Percentiles rank a stretch among this genome's conserved stretches.
Evolutionary conservation across 2,113 vertebrate species (phyloP).

Genomic region (Galeopterus variegatus): DNA sequence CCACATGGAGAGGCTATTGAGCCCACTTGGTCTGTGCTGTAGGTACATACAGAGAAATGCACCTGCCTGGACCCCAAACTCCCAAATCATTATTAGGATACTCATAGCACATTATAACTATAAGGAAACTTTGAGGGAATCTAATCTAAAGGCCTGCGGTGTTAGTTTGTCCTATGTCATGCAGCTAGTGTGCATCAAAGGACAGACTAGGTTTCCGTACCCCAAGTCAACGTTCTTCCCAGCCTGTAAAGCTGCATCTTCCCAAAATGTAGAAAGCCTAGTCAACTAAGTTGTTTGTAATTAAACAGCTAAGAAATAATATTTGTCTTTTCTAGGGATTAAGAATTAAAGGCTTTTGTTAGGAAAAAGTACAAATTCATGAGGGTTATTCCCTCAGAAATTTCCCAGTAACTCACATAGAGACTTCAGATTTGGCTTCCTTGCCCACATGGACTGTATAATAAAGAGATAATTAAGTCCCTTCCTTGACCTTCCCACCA

Average conservation of each 20-base stretch:
- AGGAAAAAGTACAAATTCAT: not conserved
- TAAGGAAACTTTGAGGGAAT: not conserved
- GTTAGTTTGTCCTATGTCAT: not conserved
- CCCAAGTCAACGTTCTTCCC: conserved; percentile 32
- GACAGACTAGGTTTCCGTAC: not conserved
- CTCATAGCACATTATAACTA: not conserved
- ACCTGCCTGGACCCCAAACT: not conserved
- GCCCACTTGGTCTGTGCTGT: not conserved
- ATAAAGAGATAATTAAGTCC: not conserved
- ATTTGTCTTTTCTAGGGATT: not conserved
- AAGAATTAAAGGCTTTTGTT: not conserved
- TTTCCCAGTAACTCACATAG: not conserved
- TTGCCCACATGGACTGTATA: not conserved
- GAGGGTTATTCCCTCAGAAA: not conserved
- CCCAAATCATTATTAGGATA: not conserved
- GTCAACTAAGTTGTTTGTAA: not conserved
- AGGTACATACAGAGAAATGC: not conserved
- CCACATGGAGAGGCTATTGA: not conserved
- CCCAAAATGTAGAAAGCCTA: not conserved
- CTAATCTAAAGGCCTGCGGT: not conserved
- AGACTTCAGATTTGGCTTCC: not conserved
- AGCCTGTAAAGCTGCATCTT: not conserved
- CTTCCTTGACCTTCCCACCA: not conserved
- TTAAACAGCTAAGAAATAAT: not conserved
- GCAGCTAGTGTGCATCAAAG: not conserved